Percentiles rank a stretch among this genome's conserved stretches.
Conservation (phyloP, 2,888 invertebrate species). For the Leistus spinibarbis region DNA sequence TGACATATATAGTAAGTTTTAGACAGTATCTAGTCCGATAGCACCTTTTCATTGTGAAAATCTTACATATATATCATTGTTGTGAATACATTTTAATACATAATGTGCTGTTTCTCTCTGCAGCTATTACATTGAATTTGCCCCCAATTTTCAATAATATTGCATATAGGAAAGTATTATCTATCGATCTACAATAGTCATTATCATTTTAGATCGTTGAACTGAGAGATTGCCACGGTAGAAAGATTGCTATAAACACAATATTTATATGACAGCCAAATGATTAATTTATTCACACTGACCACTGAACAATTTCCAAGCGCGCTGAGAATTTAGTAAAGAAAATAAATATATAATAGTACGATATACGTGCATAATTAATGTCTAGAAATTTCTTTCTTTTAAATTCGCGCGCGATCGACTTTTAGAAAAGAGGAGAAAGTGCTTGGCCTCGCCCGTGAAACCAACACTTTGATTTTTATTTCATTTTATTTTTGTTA, state of each 20-base stretch:
- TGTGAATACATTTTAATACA: no score
- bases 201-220: not conserved
- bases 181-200: not conserved
- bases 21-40: no score
- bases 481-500: slow-evolving; percentile 13
- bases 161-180: no score
- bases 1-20: no score
- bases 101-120: no score
- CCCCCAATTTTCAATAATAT: no score
- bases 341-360: not conserved
- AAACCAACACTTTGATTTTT: slow-evolving; percentile 23
- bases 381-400: not conserved
- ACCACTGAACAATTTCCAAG: not conserved
- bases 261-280: not conserved
- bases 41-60: no score
- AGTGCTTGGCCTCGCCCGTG: slow-evolving; percentile 35
- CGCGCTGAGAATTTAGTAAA: not conserved
- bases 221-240: not conserved
- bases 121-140: no score
- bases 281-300: not conserved
- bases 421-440: slow-evolving; percentile 22
- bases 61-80: no score
- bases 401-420: not conserved
- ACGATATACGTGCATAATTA: not conserved
- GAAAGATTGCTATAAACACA: not conserved